Evolutionary conservation across 1,140 invertebrate species (phyloP).

Genomic region (Cydia fagiglandana): DNA sequence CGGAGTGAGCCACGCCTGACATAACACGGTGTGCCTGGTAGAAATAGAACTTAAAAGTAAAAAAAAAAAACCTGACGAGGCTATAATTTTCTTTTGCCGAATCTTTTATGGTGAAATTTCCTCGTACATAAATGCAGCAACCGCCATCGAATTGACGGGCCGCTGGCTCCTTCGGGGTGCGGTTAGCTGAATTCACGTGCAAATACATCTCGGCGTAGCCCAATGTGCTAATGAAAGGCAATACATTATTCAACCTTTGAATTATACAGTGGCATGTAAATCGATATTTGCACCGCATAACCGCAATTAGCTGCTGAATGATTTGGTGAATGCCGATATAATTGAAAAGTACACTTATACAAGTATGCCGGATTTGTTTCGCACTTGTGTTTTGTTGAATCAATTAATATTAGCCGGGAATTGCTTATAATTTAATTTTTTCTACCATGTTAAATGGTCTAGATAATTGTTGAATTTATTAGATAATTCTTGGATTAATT

Average conservation of each 20-base stretch:
- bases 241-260: constrained; percentile 78
- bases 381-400: background rate
- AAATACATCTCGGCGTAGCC: constrained; percentile 73
- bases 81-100: background rate
- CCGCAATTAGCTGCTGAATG: constrained; percentile 63
- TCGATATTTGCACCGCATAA: constrained; percentile 77
- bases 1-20: too few species aligned
- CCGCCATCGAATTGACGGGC: constrained; percentile 8
- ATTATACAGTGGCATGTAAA: constrained; percentile 78
- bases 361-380: background rate
- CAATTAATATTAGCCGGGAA: background rate
- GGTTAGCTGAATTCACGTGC: constrained; percentile 76
- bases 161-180: constrained; percentile 61
- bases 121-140: constrained; percentile 13
- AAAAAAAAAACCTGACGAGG: background rate
- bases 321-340: constrained; percentile 53
- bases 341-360: constrained; percentile 39
- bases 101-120: background rate
- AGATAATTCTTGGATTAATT: too few species aligned
- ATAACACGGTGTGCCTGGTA: background rate
- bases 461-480: too few species aligned
- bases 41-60: background rate
- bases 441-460: too few species aligned
- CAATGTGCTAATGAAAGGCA: constrained; percentile 78
- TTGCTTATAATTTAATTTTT: too few species aligned